Conservation (phyloP, 2,113 vertebrate genomes). For the Gallinago undulata region DNA sequence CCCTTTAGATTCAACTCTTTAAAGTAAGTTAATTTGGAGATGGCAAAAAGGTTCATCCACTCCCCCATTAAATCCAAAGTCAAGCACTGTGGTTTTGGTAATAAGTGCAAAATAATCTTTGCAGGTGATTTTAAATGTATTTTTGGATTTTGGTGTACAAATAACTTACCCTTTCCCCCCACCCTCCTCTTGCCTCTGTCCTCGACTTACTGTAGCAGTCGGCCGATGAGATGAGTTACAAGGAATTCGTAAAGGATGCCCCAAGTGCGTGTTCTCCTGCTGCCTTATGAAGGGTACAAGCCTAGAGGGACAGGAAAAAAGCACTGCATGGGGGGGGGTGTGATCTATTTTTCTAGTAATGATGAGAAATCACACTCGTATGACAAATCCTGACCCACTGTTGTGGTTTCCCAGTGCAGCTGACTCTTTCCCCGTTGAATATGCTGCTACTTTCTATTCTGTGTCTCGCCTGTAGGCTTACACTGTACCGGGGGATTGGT, state of each 20-base stretch:
- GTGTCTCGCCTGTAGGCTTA: conserved; percentile 33
- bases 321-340: not conserved
- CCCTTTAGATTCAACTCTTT: not conserved
- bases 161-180: not conserved
- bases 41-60: not conserved
- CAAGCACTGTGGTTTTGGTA: not conserved
- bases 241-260: conserved; percentile 19
- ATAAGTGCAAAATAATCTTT: not conserved
- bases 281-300: conserved; percentile 61
- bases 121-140: not conserved
- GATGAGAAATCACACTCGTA: conserved; percentile 15
- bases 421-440: conserved; percentile 42
- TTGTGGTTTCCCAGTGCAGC: conserved; percentile 21
- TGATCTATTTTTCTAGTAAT: conserved; percentile 55
- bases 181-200: not conserved
- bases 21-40: not conserved
- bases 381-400: conserved; percentile 30
- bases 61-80: not conserved
- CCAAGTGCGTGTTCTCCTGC: conserved; percentile 10
- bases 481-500: conserved; percentile 56
- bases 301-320: conserved; percentile 54
- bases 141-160: not conserved
- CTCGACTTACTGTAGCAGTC: not conserved
- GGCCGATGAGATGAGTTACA: not conserved
- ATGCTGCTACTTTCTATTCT: conserved; percentile 64